These are phyloP conservation scores for Etia nguti DNA, from an alignment of 2,113 vertebrate species.

Conservation along the genomic window DNA sequence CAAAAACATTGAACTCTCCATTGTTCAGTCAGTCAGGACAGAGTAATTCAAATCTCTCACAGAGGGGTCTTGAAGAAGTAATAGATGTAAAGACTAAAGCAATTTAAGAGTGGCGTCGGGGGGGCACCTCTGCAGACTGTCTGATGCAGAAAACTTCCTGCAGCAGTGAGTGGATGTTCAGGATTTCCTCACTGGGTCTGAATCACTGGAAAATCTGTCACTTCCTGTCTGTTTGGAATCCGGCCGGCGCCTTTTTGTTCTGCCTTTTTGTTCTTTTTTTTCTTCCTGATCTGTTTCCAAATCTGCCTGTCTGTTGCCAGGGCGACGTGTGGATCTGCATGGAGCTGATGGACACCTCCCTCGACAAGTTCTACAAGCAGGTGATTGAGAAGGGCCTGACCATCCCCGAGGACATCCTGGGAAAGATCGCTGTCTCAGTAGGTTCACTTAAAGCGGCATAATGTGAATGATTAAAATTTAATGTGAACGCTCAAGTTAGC, in stretches of 20 bases:
- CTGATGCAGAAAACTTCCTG: slow-evolving; percentile 14
- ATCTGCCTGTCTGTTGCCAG: slow-evolving; percentile 54
- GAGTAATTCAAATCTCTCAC: neutral
- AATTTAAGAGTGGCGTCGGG: neutral
- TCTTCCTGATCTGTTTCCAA: neutral
- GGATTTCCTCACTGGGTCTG: slow-evolving; percentile 35
- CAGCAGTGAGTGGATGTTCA: slow-evolving; percentile 13
- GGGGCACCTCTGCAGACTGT: neutral
- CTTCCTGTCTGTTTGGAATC: slow-evolving; percentile 35
- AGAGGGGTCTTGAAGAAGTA: neutral
- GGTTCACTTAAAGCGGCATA: slow-evolving; percentile 46
- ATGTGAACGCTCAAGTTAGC: neutral
- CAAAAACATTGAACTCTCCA: rapidly evolving
- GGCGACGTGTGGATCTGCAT: slow-evolving; percentile 98
- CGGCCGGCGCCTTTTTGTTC: neutral
- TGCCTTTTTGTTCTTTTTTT: rapidly evolving
- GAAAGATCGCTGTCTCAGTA: slow-evolving; percentile 94
- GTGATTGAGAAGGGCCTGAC: slow-evolving; percentile 90
- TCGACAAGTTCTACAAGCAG: slow-evolving; percentile 97
- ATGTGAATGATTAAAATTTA: neutral
- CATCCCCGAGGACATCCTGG: slow-evolving; percentile 94
- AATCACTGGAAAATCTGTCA: neutral
- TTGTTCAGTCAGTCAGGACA: neutral
- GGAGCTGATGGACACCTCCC: slow-evolving; percentile 97
- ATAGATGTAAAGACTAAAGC: neutral